These are phyloP conservation scores for Drosophila varians DNA, from an alignment of 1,140 invertebrate species.

Conservation along the genomic window DNA sequence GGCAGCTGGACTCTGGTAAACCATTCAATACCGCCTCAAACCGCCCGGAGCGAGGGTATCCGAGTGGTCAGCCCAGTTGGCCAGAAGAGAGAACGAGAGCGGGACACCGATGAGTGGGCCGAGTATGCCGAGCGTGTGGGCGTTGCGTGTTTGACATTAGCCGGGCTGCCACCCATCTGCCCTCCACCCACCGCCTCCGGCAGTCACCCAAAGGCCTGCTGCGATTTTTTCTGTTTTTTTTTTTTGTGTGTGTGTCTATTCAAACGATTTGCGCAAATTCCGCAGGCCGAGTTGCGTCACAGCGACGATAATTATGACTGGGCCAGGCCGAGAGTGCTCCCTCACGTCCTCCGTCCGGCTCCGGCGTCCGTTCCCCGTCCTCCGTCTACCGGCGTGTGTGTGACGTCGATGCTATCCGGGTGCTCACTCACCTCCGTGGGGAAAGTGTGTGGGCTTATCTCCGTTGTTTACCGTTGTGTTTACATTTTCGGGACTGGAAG, in stretches of 20 bases:
- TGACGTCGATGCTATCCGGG: conserved; percentile 20
- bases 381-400: background rate
- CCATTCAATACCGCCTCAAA: conserved; percentile 56
- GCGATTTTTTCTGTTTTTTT: no score
- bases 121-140: conserved; percentile 17
- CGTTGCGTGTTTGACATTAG: conserved; percentile 39
- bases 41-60: conserved; percentile 53
- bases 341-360: conserved; percentile 8
- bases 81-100: no score
- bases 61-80: conserved; percentile 11
- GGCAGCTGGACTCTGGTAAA: conserved; percentile 10
- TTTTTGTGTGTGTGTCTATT: conserved; percentile 54
- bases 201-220: background rate
- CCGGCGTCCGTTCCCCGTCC: background rate
- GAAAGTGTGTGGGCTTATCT: conserved; percentile 14
- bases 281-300: conserved; percentile 69
- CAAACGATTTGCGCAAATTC: conserved; percentile 77
- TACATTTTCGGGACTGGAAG: no score
- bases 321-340: conserved; percentile 24
- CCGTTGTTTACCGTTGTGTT: conserved; percentile 16
- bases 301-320: conserved; percentile 67
- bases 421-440: background rate
- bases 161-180: conserved; percentile 36
- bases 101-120: background rate
- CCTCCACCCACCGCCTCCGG: conserved; percentile 4